Conservation (phyloP, 2,888 invertebrate genomes). For the Acanthacorydalis orientalis region DNA sequence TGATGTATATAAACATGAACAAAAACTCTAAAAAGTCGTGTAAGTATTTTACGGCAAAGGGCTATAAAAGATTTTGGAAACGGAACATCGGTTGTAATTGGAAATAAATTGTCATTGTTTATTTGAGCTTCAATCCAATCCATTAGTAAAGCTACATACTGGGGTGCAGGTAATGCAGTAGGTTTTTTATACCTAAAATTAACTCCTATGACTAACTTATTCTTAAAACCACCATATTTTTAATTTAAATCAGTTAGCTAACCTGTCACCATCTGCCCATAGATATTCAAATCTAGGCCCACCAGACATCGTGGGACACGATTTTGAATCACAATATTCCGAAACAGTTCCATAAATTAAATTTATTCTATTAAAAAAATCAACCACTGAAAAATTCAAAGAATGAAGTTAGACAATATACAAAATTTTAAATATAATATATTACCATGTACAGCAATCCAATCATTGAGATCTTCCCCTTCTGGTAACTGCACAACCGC, state of each 20-base stretch:
- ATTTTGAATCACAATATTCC: conserved; percentile 64
- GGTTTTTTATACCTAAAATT: conserved; percentile 48
- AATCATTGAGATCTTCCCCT: conserved; percentile 74
- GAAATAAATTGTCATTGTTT: conserved; percentile 74
- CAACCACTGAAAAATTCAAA: conserved; percentile 57
- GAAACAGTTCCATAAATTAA: conserved; percentile 79
- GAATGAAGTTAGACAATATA: neutral
- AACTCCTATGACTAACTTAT: neutral
- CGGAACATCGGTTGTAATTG: conserved; percentile 67
- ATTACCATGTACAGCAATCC: conserved; percentile 82
- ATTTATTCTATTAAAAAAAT: conserved; percentile 88
- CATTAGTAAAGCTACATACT: conserved; percentile 70
- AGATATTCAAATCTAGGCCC: conserved; percentile 79
- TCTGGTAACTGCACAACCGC: conserved; percentile 65
- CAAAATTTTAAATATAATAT: neutral
- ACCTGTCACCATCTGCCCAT: conserved; percentile 72
- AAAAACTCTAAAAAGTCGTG: conserved; percentile 75
- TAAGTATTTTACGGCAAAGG: conserved; percentile 72
- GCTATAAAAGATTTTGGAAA: conserved; percentile 71
- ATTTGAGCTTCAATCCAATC: conserved; percentile 86
- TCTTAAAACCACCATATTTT: neutral
- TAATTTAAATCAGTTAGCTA: neutral
- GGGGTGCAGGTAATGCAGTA: conserved; percentile 64
- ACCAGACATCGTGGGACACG: conserved; percentile 83
- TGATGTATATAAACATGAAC: conserved; percentile 92